Base-by-base conservation (phyloP, 1,140 invertebrate species). In the Leptestheria dahalacensis region DNA sequence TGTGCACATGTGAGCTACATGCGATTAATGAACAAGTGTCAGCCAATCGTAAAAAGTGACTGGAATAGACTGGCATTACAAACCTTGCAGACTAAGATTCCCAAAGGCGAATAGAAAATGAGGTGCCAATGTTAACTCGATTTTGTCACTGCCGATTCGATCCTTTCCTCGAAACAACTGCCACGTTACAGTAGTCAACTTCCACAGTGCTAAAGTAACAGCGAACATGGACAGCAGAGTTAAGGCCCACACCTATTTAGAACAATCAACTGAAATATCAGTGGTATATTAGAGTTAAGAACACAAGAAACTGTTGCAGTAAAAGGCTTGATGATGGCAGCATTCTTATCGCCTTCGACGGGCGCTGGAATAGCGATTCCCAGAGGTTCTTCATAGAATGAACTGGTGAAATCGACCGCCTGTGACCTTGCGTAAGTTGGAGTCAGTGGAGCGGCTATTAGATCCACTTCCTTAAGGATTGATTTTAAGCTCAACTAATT, bases 391-490 rank as follows among this genome's bases (percentile, higher is more conserved):
- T 56, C 53, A 29, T 25, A 56, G 41, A 56, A 56, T 18, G 53
- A 41, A 20, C 41, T 21, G 9, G 53, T 56, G 24, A 56, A 56
- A 25, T 56, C 53, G 21, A 56, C 41, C 15, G 26, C 53, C 20
- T 56, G 53, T 1, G 53, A 56, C 20, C 53, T 56, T 9, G 53
- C 24, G 53, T 56, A 56, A 15, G 53, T 56, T 11, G 41, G 15
- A n/a, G 53, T 56, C 6, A 20, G 33, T 2, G 53, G 53, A 25
- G 26, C 53, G 21, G 41, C 25, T 20, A 41, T 28, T 15, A 56
- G 15, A 29, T 56, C 53, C 28, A 56, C n/a, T 12, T 56, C 24
- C 53, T 56, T n/a, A n/a, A n/a, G n/a, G n/a, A n/a, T n/a, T n/a
- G n/a, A n/a, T n/a, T n/a, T n/a, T n/a, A n/a, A n/a, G n/a, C n/a